These are phyloP conservation scores for Dromococcyx pavoninus DNA, from an alignment of 2,797 vertebrate genomes.

Conservation along the genomic window DNA sequence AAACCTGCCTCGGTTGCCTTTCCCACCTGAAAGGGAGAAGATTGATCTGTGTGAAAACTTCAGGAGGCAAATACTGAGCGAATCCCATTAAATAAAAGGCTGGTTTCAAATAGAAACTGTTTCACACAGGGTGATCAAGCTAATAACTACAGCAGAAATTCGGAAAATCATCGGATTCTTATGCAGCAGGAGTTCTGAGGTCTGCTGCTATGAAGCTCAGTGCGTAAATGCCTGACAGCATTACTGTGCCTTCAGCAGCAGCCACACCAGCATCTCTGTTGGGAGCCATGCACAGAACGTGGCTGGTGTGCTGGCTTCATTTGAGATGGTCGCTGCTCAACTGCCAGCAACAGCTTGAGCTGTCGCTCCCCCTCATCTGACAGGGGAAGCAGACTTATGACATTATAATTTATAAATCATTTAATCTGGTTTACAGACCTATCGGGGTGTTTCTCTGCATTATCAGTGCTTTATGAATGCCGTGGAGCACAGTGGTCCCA, in stretches of 20 bases:
- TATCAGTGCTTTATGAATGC: accelerated
- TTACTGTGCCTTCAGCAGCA: slow-evolving; percentile 36
- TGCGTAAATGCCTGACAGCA: slow-evolving; percentile 17
- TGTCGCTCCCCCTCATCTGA: not conserved
- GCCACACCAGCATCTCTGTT: slow-evolving; percentile 11
- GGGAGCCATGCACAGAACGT: accelerated
- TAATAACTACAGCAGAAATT: slow-evolving; percentile 71
- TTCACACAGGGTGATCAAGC: slow-evolving; percentile 75
- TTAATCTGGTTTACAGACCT: not conserved
- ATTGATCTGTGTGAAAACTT: slow-evolving; percentile 42
- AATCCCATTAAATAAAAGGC: slow-evolving; percentile 66
- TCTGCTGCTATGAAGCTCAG: slow-evolving; percentile 42
- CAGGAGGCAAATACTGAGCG: slow-evolving; percentile 48
- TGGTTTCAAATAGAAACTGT: slow-evolving; percentile 70
- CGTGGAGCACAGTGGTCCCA: accelerated
- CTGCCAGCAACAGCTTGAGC: not conserved
- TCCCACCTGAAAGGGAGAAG: slow-evolving; percentile 42
- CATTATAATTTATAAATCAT: not conserved
- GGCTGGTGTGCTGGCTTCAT: accelerated
- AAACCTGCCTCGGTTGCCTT: slow-evolving; percentile 27
- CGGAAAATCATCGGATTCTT: slow-evolving; percentile 48
- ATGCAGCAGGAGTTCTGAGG: slow-evolving; percentile 52
- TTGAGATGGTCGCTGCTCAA: not conserved
- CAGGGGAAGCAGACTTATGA: not conserved
- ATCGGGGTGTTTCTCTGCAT: accelerated